A percentile compares a stretch with the other conserved stretches of the same genome.
These are phyloP conservation scores for Charanyca ferruginea DNA, from an alignment of 2,888 invertebrate genomes.

Conservation along the genomic window DNA sequence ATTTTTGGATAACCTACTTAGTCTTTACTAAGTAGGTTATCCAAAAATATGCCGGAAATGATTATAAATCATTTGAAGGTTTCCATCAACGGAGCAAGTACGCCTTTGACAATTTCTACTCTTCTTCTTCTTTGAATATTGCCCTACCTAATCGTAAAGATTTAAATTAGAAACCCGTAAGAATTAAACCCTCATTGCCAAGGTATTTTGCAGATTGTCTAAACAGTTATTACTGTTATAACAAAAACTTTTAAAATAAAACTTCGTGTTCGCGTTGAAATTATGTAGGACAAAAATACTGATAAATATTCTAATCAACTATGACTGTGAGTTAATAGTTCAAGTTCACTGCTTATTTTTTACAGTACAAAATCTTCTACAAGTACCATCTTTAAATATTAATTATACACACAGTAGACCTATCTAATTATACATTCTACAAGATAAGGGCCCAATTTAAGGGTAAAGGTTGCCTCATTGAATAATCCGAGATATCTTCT, in stretches of 20 bases:
- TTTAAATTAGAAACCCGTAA: not conserved
- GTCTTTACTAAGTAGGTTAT: too few relatives aligned
- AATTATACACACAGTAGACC: not conserved
- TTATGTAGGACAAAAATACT: not conserved
- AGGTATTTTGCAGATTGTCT: not conserved
- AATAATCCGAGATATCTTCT: slow-evolving; percentile 51
- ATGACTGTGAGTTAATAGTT: not conserved
- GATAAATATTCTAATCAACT: not conserved
- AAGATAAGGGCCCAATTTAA: slow-evolving; percentile 21
- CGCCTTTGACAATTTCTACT: too few relatives aligned
- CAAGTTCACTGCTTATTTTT: not conserved
- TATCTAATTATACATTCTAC: slow-evolving; percentile 6
- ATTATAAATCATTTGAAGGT: too few relatives aligned
- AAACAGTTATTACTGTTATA: not conserved
- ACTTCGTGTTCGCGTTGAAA: not conserved
- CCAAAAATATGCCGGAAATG: too few relatives aligned
- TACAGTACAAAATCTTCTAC: not conserved
- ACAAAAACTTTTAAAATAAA: not conserved
- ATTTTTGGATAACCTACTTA: too few relatives aligned
- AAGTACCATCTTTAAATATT: not conserved
- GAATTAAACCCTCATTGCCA: not conserved
- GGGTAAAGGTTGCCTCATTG: slow-evolving; percentile 45
- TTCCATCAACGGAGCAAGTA: too few relatives aligned
- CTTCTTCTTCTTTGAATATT: not conserved
- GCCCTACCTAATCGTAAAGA: not conserved